Percentiles rank a stretch among this genome's conserved stretches.
phyloP scores from a whole-genome alignment of 2,888 invertebrate genomes.

The Caenorhabditis plicata region DNA sequence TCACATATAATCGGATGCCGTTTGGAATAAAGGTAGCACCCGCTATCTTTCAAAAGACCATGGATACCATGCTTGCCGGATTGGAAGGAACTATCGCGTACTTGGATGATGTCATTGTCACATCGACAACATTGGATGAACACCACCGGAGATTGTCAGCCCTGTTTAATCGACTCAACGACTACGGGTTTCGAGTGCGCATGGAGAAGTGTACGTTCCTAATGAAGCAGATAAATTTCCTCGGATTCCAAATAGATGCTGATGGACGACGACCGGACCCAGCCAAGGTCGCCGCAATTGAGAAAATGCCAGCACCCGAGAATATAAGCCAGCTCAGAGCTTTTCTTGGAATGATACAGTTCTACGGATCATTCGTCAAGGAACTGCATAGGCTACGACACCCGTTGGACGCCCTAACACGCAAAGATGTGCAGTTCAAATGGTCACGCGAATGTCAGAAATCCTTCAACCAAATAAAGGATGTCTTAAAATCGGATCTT shows the following conservation, averaged over 20 bases:
- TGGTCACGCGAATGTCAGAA: slow-evolving; percentile 5
- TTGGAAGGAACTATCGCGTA: slow-evolving; percentile 26
- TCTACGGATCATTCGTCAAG: slow-evolving; percentile 23
- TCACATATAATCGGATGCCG: slow-evolving; percentile 35
- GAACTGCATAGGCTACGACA: slow-evolving; percentile 4
- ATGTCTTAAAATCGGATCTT: slow-evolving; percentile 1
- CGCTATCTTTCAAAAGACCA: slow-evolving; percentile 39
- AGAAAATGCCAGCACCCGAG: slow-evolving; percentile 16
- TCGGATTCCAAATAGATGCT: slow-evolving; percentile 33
- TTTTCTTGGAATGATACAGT: slow-evolving; percentile 32
- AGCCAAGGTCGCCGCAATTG: slow-evolving; percentile 25
- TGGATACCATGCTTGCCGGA: slow-evolving; percentile 35
- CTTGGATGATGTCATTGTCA: slow-evolving; percentile 42
- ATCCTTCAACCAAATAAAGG: slow-evolving; percentile 3
- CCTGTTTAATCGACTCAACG: slow-evolving; percentile 24
- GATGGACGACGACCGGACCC: slow-evolving; percentile 27
- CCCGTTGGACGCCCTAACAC: slow-evolving; percentile 9
- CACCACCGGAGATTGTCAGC: slow-evolving; percentile 17
- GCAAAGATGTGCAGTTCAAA: slow-evolving; percentile 6
- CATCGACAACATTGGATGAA: slow-evolving; percentile 12
- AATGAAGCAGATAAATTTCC: slow-evolving; percentile 19
- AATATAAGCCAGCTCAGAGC: slow-evolving; percentile 14
- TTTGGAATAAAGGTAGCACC: slow-evolving; percentile 49
- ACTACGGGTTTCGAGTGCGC: slow-evolving; percentile 32
- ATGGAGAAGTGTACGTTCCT: slow-evolving; percentile 42